Base-by-base conservation (phyloP, 1,140 invertebrate species). In the Popillia japonica region DNA sequence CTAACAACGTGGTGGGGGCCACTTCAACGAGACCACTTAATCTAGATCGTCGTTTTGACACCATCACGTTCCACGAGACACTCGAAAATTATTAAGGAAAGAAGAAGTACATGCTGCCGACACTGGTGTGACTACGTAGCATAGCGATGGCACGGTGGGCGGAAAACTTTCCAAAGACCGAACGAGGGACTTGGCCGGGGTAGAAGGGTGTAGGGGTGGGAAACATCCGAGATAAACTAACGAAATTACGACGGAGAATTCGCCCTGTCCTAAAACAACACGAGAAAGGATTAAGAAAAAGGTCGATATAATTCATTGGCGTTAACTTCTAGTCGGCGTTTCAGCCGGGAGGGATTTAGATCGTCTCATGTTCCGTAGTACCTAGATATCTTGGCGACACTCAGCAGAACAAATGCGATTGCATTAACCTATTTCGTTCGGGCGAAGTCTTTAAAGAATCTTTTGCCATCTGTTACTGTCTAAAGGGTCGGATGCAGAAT, bases 341-440 rank as follows among this genome's bases (percentile, higher is more conserved):
- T 14, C 11, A 34, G 27, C 2, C 4, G 27, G 27, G 27, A 4
- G 4, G 27, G 27, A 34, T 34, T 34, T 34, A 34, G 27, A 34
- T 34, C 27, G 27, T 34, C 27, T 34, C 27, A 34, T 34, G 27
- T 34, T 34, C 27, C 27, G 27, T 34, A 34, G 27, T 34, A 34
- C 27, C 27, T 34, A 34, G 27, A 34, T 34, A 34, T n/a, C 48
- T 17, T 14, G 48, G 48, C 48, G 48, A 55, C 48, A n/a, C 14
- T 55, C 48, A 34, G 48, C 14, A 55, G 48, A 55, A 55, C 48
- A 55, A 55, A 55, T 55, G 48, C 48, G 48, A 55, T 55, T 55
- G 48, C 48, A 55, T 55, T 55, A 55, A 55, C 48, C 48, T 17
- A 55, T 55, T 55, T 55, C 14, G 48, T 55, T 55, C 48, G 14